phyloP scores from a whole-genome alignment of 1,140 invertebrate species.

The Trichonephila clavata region DNA sequence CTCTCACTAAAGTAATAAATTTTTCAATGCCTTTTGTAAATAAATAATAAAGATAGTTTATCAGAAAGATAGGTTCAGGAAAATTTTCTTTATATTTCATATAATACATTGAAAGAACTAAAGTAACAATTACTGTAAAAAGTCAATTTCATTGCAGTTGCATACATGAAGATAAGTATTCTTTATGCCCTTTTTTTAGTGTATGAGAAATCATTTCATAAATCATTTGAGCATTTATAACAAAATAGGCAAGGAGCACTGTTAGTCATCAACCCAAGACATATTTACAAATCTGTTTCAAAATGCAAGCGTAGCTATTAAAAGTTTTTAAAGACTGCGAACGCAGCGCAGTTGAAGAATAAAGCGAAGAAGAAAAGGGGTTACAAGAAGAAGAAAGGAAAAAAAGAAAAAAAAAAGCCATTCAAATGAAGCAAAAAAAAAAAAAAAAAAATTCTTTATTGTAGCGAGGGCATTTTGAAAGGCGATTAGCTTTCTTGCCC shows the following conservation, averaged over 20 bases:
- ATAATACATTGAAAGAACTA: background rate
- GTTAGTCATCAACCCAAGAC: constrained; percentile 10
- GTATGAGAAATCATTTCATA: background rate
- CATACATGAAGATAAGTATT: background rate
- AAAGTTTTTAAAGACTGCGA: background rate
- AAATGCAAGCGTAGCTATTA: constrained; percentile 20
- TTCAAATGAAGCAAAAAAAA: constrained; percentile 40
- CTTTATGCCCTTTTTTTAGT: background rate
- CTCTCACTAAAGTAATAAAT: background rate
- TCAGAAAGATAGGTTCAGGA: background rate
- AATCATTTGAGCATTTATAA: background rate
- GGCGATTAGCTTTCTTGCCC: constrained; percentile 36
- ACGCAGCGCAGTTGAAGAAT: background rate
- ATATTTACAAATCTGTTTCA: constrained; percentile 20
- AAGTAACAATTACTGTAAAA: background rate
- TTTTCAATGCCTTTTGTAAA: background rate
- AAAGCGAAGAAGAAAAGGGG: background rate
- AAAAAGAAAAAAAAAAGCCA: background rate
- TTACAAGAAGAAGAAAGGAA: background rate
- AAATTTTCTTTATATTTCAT: background rate
- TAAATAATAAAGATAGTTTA: background rate
- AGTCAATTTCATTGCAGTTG: background rate
- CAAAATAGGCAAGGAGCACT: background rate
- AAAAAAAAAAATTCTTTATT: constrained; percentile 19
- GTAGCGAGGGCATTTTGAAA: constrained; percentile 11